Evolutionary conservation across 2,797 vertebrate genomes (phyloP).

Genomic region (Moxostoma hubbsi): DNA sequence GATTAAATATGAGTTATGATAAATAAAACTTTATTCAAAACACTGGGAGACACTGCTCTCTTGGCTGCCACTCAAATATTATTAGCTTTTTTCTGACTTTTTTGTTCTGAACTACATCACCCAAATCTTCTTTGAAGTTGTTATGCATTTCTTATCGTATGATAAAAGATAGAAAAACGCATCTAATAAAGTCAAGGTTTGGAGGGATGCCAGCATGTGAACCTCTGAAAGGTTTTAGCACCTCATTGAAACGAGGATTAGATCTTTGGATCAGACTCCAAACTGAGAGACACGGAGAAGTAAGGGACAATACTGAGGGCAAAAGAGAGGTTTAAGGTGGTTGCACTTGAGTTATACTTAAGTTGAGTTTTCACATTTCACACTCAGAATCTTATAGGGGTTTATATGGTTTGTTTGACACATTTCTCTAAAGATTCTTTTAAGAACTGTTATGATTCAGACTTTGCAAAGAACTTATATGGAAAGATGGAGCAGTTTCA

Average conservation of each 20-base stretch:
- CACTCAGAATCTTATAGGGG: no score
- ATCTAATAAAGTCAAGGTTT: slow-evolving; percentile 16
- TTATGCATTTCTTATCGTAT: slow-evolving; percentile 31
- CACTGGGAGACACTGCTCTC: slow-evolving; percentile 46
- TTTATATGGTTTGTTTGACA: no score
- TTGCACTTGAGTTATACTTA: not conserved
- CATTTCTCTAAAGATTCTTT: no score
- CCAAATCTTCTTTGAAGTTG: slow-evolving; percentile 35
- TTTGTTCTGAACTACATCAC: slow-evolving; percentile 38
- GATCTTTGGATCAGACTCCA: slow-evolving; percentile 14
- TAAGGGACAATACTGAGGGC: slow-evolving; percentile 10
- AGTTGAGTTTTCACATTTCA: not conserved
- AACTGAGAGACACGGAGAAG: slow-evolving; percentile 11
- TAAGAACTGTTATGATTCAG: no score
- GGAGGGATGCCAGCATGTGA: slow-evolving; percentile 32
- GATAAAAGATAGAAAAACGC: slow-evolving; percentile 21
- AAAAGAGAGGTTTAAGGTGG: not conserved
- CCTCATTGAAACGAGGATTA: slow-evolving; percentile 42
- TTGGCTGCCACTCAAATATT: slow-evolving; percentile 55
- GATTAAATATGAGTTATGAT: slow-evolving; percentile 54
- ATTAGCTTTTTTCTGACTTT: slow-evolving; percentile 31
- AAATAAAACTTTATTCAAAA: slow-evolving; percentile 56
- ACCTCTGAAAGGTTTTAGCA: slow-evolving; percentile 32
- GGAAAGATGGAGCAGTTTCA: no score
- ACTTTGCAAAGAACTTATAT: no score